Base-by-base conservation (phyloP, 1,140 invertebrate species). In the Stegodyphus mimosarum region DNA sequence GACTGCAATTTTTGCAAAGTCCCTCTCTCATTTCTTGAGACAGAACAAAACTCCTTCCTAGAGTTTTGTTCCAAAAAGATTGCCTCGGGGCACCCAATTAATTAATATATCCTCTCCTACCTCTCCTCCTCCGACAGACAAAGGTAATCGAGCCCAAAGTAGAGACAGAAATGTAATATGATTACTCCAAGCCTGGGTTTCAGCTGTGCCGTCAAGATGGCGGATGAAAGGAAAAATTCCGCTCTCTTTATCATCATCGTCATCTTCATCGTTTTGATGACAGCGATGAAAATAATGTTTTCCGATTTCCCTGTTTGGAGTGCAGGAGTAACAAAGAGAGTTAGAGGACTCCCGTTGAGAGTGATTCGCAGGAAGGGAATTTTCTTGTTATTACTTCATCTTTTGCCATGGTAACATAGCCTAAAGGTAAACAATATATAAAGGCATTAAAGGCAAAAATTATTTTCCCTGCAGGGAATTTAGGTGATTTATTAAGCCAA, bases 131-230 rank as follows among this genome's bases (percentile, higher is more conserved):
- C 67, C n/a, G 66, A 15, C 10, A 70, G 60, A 55, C 49, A 55
- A 55, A 79, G 77, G 77, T 79, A 79, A 79, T 79, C 77, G 77
- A 70, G 77, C 77, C 33, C 52, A 15, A 79, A 77, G 75, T 64
- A 70, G 75, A 79, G 77, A n/a, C 51, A 71, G 67, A 79, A 60
- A 79, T 70, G 67, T 79, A 79, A 79, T 79, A 79, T 79, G 77
- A 79, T 79, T 79, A 79, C 77, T 79, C 18, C 17, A 33, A 33
- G 60, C 7, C 10, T n/a, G 33, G 33, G 55, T 51, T 50, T 79
- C 18, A n/a, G 33, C 15, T 67, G 6, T 33, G 33, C 17, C 18
- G 49, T n/a, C 63, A 79, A 79, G 77, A 79, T 79, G 77, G 64
- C 74, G 74, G 60, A 55, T 51, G 33, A 48, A 50, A 55, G 33